Percentiles rank a stretch among this genome's conserved stretches.
Evolutionary conservation across 2,113 vertebrate genomes (phyloP).

Genomic region (Megaceryle torquata): DNA sequence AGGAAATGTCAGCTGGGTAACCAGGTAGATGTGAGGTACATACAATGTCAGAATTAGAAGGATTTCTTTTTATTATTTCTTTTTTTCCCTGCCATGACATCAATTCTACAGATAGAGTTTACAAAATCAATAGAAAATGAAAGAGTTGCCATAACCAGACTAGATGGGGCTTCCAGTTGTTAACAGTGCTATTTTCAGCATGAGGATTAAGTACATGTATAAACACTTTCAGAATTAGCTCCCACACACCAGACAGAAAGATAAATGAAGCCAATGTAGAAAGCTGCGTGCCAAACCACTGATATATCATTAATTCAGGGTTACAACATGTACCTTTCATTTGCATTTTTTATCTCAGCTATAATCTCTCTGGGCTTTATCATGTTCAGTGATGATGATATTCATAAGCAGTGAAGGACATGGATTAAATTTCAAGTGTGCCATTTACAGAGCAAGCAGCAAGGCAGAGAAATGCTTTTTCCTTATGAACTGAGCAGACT

Average conservation of each 20-base stretch:
- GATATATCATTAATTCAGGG: not conserved
- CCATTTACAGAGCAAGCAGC: not conserved
- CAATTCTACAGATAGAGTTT: not conserved
- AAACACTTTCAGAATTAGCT: not conserved
- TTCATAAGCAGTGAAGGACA: not conserved
- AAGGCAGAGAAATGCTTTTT: not conserved
- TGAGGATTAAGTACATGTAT: not conserved
- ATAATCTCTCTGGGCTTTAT: not conserved
- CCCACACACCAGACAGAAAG: not conserved
- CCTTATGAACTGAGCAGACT: not conserved
- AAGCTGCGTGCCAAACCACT: not conserved
- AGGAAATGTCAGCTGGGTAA: not conserved
- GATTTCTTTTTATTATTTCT: not conserved
- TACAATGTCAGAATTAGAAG: not conserved
- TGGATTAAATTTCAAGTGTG: not conserved
- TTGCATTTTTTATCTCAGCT: not conserved
- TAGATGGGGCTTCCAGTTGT: not conserved
- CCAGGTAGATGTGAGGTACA: not conserved
- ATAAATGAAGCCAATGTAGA: not conserved
- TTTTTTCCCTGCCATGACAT: accelerated
- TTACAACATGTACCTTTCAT: not conserved
- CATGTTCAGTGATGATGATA: not conserved
- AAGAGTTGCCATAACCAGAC: not conserved
- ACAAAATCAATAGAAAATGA: not conserved
- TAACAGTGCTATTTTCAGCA: not conserved